These are phyloP conservation scores for Dromococcyx pavoninus DNA, from an alignment of 2,797 vertebrate species.

Conservation along the genomic window DNA sequence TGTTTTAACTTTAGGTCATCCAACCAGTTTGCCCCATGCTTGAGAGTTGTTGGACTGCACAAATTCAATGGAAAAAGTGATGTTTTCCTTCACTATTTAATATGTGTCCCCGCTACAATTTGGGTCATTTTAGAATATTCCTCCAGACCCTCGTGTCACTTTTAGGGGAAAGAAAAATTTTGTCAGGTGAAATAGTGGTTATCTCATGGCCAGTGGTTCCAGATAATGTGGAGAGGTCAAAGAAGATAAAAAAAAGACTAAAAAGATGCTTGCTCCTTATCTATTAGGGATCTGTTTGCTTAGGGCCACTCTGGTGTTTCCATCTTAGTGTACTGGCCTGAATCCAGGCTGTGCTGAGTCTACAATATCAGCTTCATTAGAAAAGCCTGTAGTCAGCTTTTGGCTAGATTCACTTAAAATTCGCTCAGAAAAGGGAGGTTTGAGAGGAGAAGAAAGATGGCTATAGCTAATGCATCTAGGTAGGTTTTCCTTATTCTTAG, in stretches of 20 bases:
- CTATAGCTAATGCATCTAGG: constrained; percentile 12
- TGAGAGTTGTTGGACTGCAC: not conserved
- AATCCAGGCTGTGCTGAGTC: constrained; percentile 30
- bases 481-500: constrained; percentile 16
- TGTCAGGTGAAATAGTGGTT: not conserved
- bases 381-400: constrained; percentile 49
- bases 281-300: constrained; percentile 27
- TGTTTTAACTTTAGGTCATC: not conserved
- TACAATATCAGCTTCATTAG: constrained; percentile 14
- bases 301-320: constrained; percentile 9
- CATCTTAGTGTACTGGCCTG: constrained; percentile 15
- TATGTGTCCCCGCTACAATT: not conserved
- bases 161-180: not conserved
- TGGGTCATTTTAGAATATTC: not conserved
- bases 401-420: not conserved
- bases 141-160: not conserved
- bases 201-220: not conserved
- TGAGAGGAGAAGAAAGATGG: constrained; percentile 3
- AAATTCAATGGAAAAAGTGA: not conserved
- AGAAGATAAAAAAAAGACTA: not conserved
- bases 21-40: not conserved
- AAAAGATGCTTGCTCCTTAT: not conserved
- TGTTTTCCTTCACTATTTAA: not conserved
- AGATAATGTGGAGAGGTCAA: constrained; percentile 8
- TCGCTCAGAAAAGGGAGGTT: not conserved